These are phyloP conservation scores for Babylonia areolata DNA, from an alignment of 1,140 invertebrate species.

Conservation along the genomic window DNA sequence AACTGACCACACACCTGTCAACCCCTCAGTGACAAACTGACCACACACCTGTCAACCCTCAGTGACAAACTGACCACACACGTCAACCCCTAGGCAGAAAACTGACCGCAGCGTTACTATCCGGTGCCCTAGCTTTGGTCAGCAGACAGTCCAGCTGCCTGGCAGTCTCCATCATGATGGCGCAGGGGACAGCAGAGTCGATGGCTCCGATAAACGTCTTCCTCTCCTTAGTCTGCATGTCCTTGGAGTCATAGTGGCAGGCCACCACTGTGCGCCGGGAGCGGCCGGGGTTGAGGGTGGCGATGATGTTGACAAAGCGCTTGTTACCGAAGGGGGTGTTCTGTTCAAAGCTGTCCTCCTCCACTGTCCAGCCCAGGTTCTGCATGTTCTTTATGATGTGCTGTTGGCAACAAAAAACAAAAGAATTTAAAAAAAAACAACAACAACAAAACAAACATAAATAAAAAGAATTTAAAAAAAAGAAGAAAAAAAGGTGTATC, in stretches of 20 bases:
- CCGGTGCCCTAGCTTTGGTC: constrained; percentile 38
- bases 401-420: constrained; percentile 71
- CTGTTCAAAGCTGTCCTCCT: constrained; percentile 86
- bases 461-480: not conserved
- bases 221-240: constrained; percentile 79
- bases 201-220: constrained; percentile 91
- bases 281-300: constrained; percentile 87
- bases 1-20: too few species aligned
- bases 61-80: too few species aligned
- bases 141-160: constrained; percentile 83
- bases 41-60: too few species aligned
- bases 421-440: not conserved
- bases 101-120: constrained; percentile 32
- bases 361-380: constrained; percentile 83
- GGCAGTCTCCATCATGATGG: constrained; percentile 94
- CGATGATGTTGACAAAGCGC: constrained; percentile 91
- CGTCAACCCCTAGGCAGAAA: too few species aligned
- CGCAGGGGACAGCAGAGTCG: constrained; percentile 98
- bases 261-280: constrained; percentile 88
- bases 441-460: not conserved
- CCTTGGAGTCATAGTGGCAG: constrained; percentile 98
- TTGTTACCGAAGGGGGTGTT: constrained; percentile 83
- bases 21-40: too few species aligned
- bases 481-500: not conserved
- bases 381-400: constrained; percentile 84